A percentile compares a stretch with the other conserved stretches of the same genome.
phyloP scores from a whole-genome alignment of 2,113 vertebrate species.

The Ptilorrhoa leucosticta region DNA sequence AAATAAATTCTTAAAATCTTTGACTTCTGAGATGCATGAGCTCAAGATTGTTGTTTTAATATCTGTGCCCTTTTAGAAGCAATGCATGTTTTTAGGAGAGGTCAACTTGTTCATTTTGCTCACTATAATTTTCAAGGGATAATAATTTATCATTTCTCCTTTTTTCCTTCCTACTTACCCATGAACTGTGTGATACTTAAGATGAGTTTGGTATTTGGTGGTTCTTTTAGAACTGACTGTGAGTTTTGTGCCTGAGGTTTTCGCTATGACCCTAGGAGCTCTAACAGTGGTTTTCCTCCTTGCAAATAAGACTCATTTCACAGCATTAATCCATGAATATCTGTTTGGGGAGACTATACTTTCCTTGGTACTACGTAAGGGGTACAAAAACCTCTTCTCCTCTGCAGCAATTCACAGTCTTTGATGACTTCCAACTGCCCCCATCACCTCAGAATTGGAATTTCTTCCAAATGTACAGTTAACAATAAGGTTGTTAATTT shows the following conservation, averaged over 20 bases:
- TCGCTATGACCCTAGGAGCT: neutral
- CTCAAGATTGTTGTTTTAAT: neutral
- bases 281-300: neutral
- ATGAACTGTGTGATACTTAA: neutral
- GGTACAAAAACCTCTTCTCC: neutral
- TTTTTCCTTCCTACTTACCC: accelerated
- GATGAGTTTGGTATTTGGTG: neutral
- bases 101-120: neutral
- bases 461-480: neutral
- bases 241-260: neutral
- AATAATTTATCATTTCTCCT: accelerated
- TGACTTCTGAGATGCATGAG: neutral
- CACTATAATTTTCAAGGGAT: accelerated
- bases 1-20: neutral
- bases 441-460: neutral
- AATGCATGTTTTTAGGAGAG: neutral
- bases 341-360: neutral
- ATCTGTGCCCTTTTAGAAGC: neutral
- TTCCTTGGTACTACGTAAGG: neutral
- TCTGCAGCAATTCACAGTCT: neutral
- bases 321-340: neutral
- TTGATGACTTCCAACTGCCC: neutral
- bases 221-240: neutral
- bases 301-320: neutral
- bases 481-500: neutral